phyloP scores from a whole-genome alignment of 1,140 invertebrate genomes.

The Protaetia brevitarsis region DNA sequence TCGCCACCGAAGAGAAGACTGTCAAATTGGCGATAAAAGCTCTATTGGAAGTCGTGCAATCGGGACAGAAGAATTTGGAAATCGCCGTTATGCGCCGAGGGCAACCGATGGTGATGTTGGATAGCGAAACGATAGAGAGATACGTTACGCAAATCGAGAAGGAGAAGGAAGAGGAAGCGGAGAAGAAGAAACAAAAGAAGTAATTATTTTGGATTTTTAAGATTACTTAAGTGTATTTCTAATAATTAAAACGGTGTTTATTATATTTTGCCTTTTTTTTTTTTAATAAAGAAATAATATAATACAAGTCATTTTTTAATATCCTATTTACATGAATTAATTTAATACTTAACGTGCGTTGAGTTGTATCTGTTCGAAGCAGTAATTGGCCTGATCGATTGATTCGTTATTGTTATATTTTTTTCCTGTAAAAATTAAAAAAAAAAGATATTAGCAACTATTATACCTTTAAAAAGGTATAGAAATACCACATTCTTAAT shows the following conservation, averaged over 20 bases:
- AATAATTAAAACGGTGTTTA: neutral
- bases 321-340: too few species aligned
- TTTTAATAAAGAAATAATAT: too few species aligned
- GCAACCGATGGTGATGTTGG: constrained; percentile 83
- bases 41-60: constrained; percentile 97
- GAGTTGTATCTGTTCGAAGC: constrained; percentile 63
- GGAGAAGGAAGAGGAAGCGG: constrained; percentile 96
- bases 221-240: constrained; percentile 26
- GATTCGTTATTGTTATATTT: constrained; percentile 57
- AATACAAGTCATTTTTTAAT: too few species aligned
- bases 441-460: too few species aligned
- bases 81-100: constrained; percentile 92
- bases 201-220: constrained; percentile 48
- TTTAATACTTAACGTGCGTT: constrained; percentile 28
- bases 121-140: constrained; percentile 84
- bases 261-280: neutral
- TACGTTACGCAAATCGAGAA: constrained; percentile 95
- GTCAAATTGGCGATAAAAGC: constrained; percentile 88
- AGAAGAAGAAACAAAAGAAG: constrained; percentile 96
- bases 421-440: constrained; percentile 50
- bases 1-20: constrained; percentile 81
- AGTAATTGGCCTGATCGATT: constrained; percentile 59
- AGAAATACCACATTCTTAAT: too few species aligned
- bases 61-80: constrained; percentile 97
- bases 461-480: too few species aligned